Conservation (phyloP, 2,888 invertebrate genomes). For the Cremastinae sp. region DNA sequence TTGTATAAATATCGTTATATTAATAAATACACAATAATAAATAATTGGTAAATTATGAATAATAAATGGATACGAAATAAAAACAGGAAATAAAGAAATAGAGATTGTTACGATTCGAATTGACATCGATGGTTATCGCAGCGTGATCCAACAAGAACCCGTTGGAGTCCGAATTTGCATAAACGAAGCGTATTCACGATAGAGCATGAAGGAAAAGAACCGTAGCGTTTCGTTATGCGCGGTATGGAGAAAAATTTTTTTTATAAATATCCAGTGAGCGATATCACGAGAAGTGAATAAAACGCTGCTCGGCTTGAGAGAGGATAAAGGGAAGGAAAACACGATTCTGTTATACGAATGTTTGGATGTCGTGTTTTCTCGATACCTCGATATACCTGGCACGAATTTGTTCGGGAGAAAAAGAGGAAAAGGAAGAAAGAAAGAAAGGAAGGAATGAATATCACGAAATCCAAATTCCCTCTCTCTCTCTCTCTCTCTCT, state of each 20-base stretch:
- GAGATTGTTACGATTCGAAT: no score
- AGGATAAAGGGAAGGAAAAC: neutral
- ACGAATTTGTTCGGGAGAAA: slow-evolving; percentile 35
- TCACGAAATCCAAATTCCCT: slow-evolving; percentile 35
- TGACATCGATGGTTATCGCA: no score
- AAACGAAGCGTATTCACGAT: neutral
- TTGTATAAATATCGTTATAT: no score
- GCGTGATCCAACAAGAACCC: neutral
- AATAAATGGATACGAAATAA: no score
- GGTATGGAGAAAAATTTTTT: neutral
- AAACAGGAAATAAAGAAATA: no score
- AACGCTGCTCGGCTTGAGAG: slow-evolving; percentile 17
- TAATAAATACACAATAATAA: no score
- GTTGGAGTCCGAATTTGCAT: neutral
- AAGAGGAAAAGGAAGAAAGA: no score
- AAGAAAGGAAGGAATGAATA: slow-evolving; percentile 10
- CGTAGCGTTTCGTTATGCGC: neutral
- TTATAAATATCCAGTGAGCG: slow-evolving; percentile 47
- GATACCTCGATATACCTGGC: slow-evolving; percentile 55
- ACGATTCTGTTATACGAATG: slow-evolving; percentile 35
- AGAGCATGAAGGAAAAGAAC: neutral
- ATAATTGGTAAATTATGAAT: no score
- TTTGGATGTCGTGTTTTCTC: slow-evolving; percentile 57
- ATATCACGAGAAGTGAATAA: slow-evolving; percentile 39
- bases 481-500: neutral